Evolutionary conservation across 2,888 invertebrate species (phyloP).

Genomic region (Mimas tiliae): DNA sequence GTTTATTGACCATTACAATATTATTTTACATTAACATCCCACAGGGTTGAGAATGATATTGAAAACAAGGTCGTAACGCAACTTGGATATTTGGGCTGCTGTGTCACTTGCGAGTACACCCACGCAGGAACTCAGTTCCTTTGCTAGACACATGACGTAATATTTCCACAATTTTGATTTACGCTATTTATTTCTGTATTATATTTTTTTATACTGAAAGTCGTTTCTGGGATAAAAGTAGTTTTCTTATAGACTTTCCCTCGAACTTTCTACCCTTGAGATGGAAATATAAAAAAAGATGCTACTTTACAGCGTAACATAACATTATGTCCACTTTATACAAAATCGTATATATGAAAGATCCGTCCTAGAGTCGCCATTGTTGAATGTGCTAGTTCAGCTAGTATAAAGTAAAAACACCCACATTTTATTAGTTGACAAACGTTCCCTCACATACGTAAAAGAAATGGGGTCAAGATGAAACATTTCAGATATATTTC

Average conservation of each 20-base stretch:
- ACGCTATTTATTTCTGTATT: too few relatives aligned
- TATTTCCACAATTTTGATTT: too few relatives aligned
- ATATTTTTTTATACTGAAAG: too few relatives aligned
- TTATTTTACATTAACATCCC: slow-evolving; percentile 33
- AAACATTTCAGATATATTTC: slow-evolving; percentile 57
- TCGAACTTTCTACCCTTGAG: too few relatives aligned
- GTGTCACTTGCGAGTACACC: slow-evolving; percentile 33
- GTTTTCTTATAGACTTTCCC: too few relatives aligned
- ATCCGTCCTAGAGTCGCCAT: neutral
- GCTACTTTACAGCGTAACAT: too few relatives aligned
- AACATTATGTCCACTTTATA: too few relatives aligned
- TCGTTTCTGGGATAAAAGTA: too few relatives aligned
- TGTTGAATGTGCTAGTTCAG: slow-evolving; percentile 22
- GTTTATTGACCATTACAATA: slow-evolving; percentile 17
- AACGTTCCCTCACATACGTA: slow-evolving; percentile 41
- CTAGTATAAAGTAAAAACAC: slow-evolving; percentile 45
- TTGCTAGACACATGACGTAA: too few relatives aligned
- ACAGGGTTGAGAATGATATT: slow-evolving; percentile 63
- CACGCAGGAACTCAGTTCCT: neutral
- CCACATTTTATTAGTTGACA: slow-evolving; percentile 34
- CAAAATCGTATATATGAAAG: too few relatives aligned
- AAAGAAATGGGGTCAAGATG: slow-evolving; percentile 74
- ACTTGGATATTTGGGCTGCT: slow-evolving; percentile 70
- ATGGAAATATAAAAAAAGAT: too few relatives aligned
- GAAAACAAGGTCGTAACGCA: slow-evolving; percentile 81